Evolutionary conservation across 1,140 invertebrate genomes (phyloP), one percentile per base, ranked within the genome.

Genomic region (Manduca sexta): DNA sequence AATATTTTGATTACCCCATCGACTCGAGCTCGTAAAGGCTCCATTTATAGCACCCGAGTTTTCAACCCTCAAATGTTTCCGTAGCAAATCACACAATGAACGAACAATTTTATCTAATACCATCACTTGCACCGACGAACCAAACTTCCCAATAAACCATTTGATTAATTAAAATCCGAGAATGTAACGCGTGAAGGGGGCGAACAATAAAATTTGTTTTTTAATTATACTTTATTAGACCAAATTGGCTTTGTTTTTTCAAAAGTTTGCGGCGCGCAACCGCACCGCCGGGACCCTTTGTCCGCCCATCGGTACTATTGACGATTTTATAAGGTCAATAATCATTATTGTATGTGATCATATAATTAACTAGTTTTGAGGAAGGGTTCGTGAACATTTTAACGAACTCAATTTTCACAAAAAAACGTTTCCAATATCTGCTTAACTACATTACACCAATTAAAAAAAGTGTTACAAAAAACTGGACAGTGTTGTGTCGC

Each of bases 241-340:
- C 44, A 74, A 80, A 84, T 82, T 71, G 68, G 64, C 72, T 84
- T 84, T 79, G 71, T 80, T 82, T 82, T 83, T 81, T 74, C 52
- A 56, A 60, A 50, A 33, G 52, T 59, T 64, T 49, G 44, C 59
- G 53, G 45, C 38, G 29, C 53, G 57, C 68, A 56, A 60, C 61
- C 55, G 55, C 15, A 34, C 53, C 45, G 74, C 73, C 74, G 69
- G 76, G 50, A 40, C 49, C 71, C 70, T 80, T 82, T 79, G 72
- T 73, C 53, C 35, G 30, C n/a, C 45, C 14, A 68, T 80, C 81
- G 81, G 78, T 67, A 38, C 64, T 64, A 84, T 82, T 84, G 74
- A 82, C 64, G 76, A 82, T 84, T 84, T 74, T 84, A 75, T 67
- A 84, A 75, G 76, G 71, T 70, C 76, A 80, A 82, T 84, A 77